A percentile compares a stretch with the other conserved stretches of the same genome.
Conservation (phyloP, 2,888 invertebrate genomes). For the Macrosiphum euphorbiae region DNA sequence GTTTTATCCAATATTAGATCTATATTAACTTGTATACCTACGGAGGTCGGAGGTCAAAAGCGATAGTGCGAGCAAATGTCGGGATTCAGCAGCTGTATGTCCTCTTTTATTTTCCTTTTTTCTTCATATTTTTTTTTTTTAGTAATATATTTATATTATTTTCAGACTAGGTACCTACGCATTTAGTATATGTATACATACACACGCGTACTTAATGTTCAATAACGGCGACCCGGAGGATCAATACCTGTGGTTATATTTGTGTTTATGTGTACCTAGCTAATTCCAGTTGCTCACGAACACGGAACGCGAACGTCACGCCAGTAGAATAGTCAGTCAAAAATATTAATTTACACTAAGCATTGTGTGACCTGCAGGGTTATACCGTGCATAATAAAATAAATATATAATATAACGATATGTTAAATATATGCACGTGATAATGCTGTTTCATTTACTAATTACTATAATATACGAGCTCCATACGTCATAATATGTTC, state of each 20-base stretch:
- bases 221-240: conserved; percentile 40
- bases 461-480: neutral
- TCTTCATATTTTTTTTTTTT: neutral
- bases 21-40: conserved; percentile 14
- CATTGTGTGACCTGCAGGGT: neutral
- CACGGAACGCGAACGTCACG: conserved; percentile 11
- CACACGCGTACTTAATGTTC: conserved; percentile 27
- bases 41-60: too few relatives aligned
- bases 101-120: neutral
- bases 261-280: conserved; percentile 2
- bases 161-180: neutral
- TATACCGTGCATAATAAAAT: neutral
- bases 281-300: conserved; percentile 58
- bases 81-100: neutral
- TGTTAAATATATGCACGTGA: neutral
- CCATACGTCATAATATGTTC: neutral
- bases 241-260: conserved; percentile 52
- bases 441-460: neutral
- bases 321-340: conserved; percentile 37
- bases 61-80: neutral
- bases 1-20: conserved; percentile 4
- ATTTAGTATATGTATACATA: neutral
- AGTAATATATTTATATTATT: too few relatives aligned
- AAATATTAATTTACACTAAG: conserved; percentile 51
- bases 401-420: neutral